Evolutionary conservation across 2,888 invertebrate species (phyloP).

Genomic region (Atherix ibis): DNA sequence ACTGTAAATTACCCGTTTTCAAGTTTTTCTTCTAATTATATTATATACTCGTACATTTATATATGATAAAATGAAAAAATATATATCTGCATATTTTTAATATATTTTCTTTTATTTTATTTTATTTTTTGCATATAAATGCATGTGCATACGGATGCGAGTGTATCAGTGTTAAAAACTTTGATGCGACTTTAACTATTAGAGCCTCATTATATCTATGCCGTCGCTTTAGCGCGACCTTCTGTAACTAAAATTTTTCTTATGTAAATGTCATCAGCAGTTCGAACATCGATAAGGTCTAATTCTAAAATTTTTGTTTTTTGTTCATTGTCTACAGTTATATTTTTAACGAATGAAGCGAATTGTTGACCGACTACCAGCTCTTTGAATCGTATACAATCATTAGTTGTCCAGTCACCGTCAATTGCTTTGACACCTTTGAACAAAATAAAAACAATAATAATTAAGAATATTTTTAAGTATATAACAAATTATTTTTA

Average conservation of each 20-base stretch:
- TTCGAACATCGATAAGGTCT: conserved; percentile 54
- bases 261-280: conserved; percentile 48
- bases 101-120: no score
- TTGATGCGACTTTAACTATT: no score
- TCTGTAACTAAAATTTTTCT: conserved; percentile 47
- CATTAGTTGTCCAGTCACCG: conserved; percentile 37
- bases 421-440: conserved; percentile 37
- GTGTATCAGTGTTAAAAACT: no score
- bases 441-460: conserved; percentile 9
- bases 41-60: no score
- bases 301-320: conserved; percentile 47
- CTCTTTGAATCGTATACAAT: conserved; percentile 55
- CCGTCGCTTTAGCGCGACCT: conserved; percentile 40
- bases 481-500: conserved; percentile 18
- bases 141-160: no score
- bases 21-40: no score
- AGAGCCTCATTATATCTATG: no score
- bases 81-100: no score
- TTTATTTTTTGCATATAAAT: no score
- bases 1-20: no score
- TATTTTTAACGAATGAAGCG: conserved; percentile 48
- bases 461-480: conserved; percentile 7
- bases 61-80: no score
- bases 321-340: conserved; percentile 43
- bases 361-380: conserved; percentile 53